Base-by-base conservation (phyloP, 2,888 invertebrate species). In the Cephus pygmeus region DNA sequence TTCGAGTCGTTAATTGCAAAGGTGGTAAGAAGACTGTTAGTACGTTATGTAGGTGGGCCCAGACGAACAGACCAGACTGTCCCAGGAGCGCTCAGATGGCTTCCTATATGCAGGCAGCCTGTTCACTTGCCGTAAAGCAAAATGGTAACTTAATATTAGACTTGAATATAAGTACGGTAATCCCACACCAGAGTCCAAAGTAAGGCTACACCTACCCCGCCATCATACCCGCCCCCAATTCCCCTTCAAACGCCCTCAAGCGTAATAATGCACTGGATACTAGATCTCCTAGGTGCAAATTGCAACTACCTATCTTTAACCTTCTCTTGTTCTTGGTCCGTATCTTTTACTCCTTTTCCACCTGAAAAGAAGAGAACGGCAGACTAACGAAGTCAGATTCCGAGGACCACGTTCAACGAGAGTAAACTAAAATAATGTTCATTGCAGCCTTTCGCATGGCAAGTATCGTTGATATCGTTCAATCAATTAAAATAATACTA, bases 81-180 rank as follows among this genome's bases (percentile, higher is more conserved):
- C 89, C 87, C 88, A 86, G 85, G 87, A 87, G 87, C 87, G 86
- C 85, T 90, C 90, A 85, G 90, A 89, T 90, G 91, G 91, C 91
- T 91, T 91, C 91, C 91, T 91, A 91, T 91, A 91, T 91, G 91
- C 91, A 87, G 91, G 91, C 91, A 88, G 88, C 89, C 90, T 91
- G 91, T 91, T 91, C 91, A 90, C 90, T 90, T 90, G 91, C 88
- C 91, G 91, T 90, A 90, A 91, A 91, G 90, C 89, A 90, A 89
- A 90, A 88, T 88, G 90, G 91, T 91, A 91, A 91, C 90, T 90
- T 88, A 91, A 91, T 91, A 90, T 91, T 89, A 89, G 88, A 89
- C 87, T 87, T 88, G 90, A 89, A 90, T 89, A 89, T 91, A 91
- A 91, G 90, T 90, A 90, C 89, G 78, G 91, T 91, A 91, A 91